Evolutionary conservation across 2,797 vertebrate species (phyloP), one percentile per base, ranked within the genome.

Genomic region (Rallus crepitans): DNA sequence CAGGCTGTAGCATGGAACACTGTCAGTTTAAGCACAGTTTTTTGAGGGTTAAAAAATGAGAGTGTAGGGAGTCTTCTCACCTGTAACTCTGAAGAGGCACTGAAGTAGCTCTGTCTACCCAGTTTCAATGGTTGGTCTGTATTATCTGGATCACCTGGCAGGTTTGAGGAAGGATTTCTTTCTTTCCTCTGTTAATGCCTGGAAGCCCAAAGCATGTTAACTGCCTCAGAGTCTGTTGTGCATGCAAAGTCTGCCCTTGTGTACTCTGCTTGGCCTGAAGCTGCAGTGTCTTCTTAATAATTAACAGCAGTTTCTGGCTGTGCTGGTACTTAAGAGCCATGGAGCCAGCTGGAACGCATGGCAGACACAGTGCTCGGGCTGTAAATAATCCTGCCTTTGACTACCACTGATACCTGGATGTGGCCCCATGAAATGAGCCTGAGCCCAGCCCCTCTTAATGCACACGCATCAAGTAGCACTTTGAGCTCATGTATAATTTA

Each of bases 401-500:
- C 57, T 56, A 7, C 47, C 20, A 4, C 16, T 37, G 1, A 4
- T 48, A 17, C 10, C 77, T 65, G n/a, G 24, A 47, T 2, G 2
- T 1, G 3, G 45, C 72, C 64, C 37, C 82, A 73, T 63, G 68
- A 28, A 47, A 48, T 8, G 28, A 59, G 2, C 8, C 33, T 0
- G 12, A 60, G 61, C 64, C 57, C 13, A 2, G 2, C 4, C 16
- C 2, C 57, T 48, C 11, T 27, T 50, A 75, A 42, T 10, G 24
- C 23, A 15, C 57, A 27, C 23, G 25, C 1, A 0, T 4, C 35
- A 39, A 63, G 13, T 8, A 65, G 11, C 24, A 14, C 48, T 72
- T 52, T n/a, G n/a, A 64, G 10, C 45, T 53, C 53, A 48, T 57
- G 52, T 31, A 21, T 65, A 30, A 27, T 24, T 19, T 57, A 70